These are phyloP conservation scores for Nowickia ferox DNA, from an alignment of 2,888 invertebrate species.

Conservation along the genomic window DNA sequence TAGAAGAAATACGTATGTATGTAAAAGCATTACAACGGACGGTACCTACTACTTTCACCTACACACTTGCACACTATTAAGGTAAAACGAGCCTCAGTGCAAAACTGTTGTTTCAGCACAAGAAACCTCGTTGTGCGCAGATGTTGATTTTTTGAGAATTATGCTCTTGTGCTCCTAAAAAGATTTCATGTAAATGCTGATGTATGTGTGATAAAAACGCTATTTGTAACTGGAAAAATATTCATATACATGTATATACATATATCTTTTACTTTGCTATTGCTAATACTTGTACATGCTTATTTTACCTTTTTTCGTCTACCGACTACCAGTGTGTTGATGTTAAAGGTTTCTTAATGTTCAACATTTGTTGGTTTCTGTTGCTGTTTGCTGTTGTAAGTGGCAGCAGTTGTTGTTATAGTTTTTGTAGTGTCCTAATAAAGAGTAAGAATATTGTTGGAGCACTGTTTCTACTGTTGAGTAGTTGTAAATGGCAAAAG, in stretches of 20 bases:
- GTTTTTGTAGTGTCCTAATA: slow-evolving; percentile 51
- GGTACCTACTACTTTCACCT: slow-evolving; percentile 52
- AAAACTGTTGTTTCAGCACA: slow-evolving; percentile 37
- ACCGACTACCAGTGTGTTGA: slow-evolving; percentile 43
- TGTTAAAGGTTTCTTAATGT: slow-evolving; percentile 56
- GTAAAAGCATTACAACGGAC: slow-evolving; percentile 60
- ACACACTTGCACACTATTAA: slow-evolving; percentile 1
- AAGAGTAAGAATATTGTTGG: slow-evolving; percentile 40
- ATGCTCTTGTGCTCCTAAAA: slow-evolving; percentile 67
- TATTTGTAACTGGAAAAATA: background rate
- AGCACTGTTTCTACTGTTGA: slow-evolving; percentile 27
- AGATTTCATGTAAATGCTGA: slow-evolving; percentile 40
- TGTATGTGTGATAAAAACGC: background rate
- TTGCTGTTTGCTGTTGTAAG: slow-evolving; percentile 34
- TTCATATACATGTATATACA: background rate
- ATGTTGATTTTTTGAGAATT: slow-evolving; percentile 61
- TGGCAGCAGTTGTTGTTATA: slow-evolving; percentile 15
- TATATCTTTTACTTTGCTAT: slow-evolving; percentile 40
- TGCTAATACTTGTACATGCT: slow-evolving; percentile 52
- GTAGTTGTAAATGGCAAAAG: slow-evolving; percentile 23
- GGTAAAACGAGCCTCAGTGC: slow-evolving; percentile 29
- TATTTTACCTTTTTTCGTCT: slow-evolving; percentile 65
- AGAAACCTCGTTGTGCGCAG: slow-evolving; percentile 68
- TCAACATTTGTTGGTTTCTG: slow-evolving; percentile 41
- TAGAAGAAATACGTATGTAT: slow-evolving; percentile 6